These are phyloP conservation scores for Craterocephalus amniculus DNA, from an alignment of 2,797 vertebrate species.

Conservation along the genomic window DNA sequence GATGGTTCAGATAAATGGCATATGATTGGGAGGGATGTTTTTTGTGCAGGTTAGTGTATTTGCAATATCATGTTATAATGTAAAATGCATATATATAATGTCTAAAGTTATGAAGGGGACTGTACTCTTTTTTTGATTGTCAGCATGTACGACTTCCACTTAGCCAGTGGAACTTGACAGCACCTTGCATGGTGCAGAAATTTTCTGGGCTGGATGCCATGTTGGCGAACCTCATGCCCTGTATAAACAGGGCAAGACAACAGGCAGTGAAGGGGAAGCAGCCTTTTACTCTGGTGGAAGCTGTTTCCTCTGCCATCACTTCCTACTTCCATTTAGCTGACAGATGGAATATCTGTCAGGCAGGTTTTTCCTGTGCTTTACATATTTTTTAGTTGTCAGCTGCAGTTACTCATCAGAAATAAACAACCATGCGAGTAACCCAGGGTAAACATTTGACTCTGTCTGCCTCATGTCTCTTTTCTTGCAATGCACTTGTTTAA, in stretches of 20 bases:
- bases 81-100: conserved; percentile 10
- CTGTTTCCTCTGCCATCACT: conserved; percentile 66
- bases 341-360: conserved; percentile 72
- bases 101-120: neutral
- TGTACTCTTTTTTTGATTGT: conserved; percentile 16
- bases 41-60: conserved; percentile 4
- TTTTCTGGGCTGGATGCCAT: conserved; percentile 68
- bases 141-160: conserved; percentile 20
- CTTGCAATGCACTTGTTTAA: conserved; percentile 52
- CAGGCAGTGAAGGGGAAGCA: conserved; percentile 65
- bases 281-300: conserved; percentile 63
- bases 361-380: conserved; percentile 72
- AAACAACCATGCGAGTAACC: conserved; percentile 52
- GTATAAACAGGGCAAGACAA: conserved; percentile 61
- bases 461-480: conserved; percentile 32
- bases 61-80: conserved; percentile 1
- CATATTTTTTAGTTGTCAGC: conserved; percentile 67
- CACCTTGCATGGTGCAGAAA: conserved; percentile 39
- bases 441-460: conserved; percentile 61
- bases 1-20: conserved; percentile 44
- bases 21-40: conserved; percentile 33
- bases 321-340: conserved; percentile 75
- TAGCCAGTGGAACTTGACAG: conserved; percentile 21
- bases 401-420: conserved; percentile 66
- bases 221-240: conserved; percentile 59